Evolutionary conservation across 2,113 vertebrate genomes (phyloP), one percentile per base, ranked within the genome.

Genomic region (Ciconia stormi): DNA sequence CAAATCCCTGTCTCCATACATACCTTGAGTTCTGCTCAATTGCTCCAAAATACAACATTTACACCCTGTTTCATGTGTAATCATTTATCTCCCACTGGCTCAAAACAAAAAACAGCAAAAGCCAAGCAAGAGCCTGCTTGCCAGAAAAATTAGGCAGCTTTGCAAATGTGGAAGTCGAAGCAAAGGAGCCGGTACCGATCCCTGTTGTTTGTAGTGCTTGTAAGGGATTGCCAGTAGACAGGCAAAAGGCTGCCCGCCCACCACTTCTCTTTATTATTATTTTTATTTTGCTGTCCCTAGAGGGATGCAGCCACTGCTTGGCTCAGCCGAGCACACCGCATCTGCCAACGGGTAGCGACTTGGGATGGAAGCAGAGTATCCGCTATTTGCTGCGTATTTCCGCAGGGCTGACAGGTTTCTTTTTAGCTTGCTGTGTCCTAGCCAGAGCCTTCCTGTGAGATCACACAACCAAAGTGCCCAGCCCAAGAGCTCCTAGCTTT

Each of bases 31-130:
- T 36, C 85, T 49, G 21, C 76, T 79, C 44, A 9, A 3, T 21
- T 13, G 47, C 77, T 42, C 67, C 58, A 16, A 82, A 89, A 42
- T 5, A n/a, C 65, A 29, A 30, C 44, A 13, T 61, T 70, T 42
- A 25, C 38, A 10, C 16, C 23, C 32, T 0, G 0, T 47, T 92
- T 53, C 61, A 18, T 0, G 0, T 22, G 34, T 4, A 53, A 36
- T 25, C 4, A 2, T 42, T 81, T 38, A 9, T 21, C 32, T 62
- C 63, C 38, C 59, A 50, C 7, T 59, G 36, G 7, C 72, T 55
- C 32, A 30, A 63, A 71, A 40, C 18, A 59, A 44, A 50, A 79
- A 16, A 4, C 25, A 52, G 30, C 42, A 49, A 34, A 76, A 27
- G 13, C 27, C 67, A 42, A 20, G 8, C 30, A 12, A n/a, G 17